phyloP scores from a whole-genome alignment of 2,113 vertebrate genomes.

The Piprites chloris region DNA sequence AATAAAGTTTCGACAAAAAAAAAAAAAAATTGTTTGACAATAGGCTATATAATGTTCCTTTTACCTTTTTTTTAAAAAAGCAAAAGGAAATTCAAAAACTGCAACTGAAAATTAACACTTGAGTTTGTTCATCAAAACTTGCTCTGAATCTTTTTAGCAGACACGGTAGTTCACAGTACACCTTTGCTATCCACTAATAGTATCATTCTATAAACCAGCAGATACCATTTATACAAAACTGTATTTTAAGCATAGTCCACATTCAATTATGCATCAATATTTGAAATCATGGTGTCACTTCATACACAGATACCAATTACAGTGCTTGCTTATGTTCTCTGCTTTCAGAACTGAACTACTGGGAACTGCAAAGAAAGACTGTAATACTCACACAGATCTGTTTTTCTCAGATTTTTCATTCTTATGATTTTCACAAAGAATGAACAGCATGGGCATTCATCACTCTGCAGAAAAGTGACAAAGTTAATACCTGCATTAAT shows the following conservation, averaged over 20 bases:
- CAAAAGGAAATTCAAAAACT: not conserved
- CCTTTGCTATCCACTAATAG: not conserved
- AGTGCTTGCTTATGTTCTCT: not conserved
- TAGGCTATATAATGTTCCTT: not conserved
- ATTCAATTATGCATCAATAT: not conserved
- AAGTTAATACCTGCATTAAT: not conserved
- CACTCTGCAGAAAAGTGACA: not conserved
- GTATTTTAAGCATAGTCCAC: not conserved
- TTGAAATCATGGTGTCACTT: not conserved
- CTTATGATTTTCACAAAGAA: slow-evolving; percentile 48
- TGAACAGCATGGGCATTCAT: slow-evolving; percentile 36
- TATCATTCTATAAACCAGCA: not conserved
- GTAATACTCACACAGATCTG: slow-evolving; percentile 34
- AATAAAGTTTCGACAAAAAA: not conserved
- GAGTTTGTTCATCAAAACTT: not conserved
- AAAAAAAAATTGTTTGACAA: not conserved
- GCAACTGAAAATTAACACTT: not conserved
- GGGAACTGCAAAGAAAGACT: not conserved
- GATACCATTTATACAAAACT: not conserved
- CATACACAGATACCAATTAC: not conserved
- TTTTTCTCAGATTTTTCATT: slow-evolving; percentile 57
- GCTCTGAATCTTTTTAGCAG: not conserved
- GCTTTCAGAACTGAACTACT: not conserved
- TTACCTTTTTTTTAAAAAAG: not conserved
- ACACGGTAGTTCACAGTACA: not conserved